Evolutionary conservation across 2,113 vertebrate genomes (phyloP), one percentile per base, ranked within the genome.

Genomic region (Eptesicus fuscus): DNA sequence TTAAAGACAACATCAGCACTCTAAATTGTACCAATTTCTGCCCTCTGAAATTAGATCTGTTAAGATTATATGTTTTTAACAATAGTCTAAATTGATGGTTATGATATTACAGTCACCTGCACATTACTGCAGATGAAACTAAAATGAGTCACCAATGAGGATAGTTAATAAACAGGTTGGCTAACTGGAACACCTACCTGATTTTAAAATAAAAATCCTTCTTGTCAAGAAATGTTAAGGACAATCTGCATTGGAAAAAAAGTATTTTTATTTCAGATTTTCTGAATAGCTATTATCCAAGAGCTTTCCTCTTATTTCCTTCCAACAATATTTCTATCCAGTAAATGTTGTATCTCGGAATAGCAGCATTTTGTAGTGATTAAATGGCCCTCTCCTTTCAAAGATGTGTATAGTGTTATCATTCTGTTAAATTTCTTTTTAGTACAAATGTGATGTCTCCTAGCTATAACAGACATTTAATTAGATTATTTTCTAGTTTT

Each of bases 151-250:
- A 97, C 63, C 47, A 53, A 1, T 40, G 32, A 95, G 69, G n/a
- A 59, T 69, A 85, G 67, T 74, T 95, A 88, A 83, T 97, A 92
- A 96, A 96, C 78, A 93, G 53, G 88, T 96, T 95, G 90, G 59
- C 69, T 95, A 88, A 89, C 47, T 95, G 59, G 88, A 93, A 70
- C 49, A 95, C 79, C 86, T 92, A 86, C 80, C 42, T 93, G 77
- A 70, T 90, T 93, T 94, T 91, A 90, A 92, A 93, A 91, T 76
- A 92, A 84, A 93, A 86, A 88, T 96, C 98, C 98, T 97, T 94
- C 82, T 25, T 98, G 99, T 93, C 99, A 99, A 98, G 69, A 95
- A 90, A 32, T 73, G 20, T 53, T 53, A 37, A 84, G 59, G n/a
- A 91, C 37, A 78, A 9, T 44, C 40, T 96, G 56, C 2, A 0